These are phyloP conservation scores for Diplazon laetatorius DNA, from an alignment of 2,888 invertebrate genomes.

Conservation along the genomic window DNA sequence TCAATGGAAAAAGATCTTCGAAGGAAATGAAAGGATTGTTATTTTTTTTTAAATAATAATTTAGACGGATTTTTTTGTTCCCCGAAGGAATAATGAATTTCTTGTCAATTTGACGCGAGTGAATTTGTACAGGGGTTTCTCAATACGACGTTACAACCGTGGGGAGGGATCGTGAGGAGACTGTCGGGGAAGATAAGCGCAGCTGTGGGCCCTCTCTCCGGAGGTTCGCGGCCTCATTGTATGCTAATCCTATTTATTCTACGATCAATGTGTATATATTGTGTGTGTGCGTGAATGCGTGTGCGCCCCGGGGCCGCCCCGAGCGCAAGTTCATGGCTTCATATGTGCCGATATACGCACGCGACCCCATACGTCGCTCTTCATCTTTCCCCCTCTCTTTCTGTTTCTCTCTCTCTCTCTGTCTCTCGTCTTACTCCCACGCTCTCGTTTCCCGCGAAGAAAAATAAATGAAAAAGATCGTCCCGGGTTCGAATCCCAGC, in stretches of 20 bases:
- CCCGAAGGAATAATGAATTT: neutral
- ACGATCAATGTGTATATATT: constrained; percentile 42
- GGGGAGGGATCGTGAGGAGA: constrained; percentile 32
- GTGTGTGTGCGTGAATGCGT: constrained; percentile 49
- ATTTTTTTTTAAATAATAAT: too few relatives aligned
- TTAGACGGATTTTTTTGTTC: too few relatives aligned
- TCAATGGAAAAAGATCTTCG: too few relatives aligned
- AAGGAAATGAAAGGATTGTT: too few relatives aligned
- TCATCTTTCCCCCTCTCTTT: neutral
- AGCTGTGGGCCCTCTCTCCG: constrained; percentile 58
- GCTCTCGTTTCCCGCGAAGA: constrained; percentile 52
- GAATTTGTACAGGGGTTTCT: neutral
- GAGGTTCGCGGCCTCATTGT: constrained; percentile 62
- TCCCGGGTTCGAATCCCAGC: too few relatives aligned
- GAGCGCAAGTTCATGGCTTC: constrained; percentile 63
- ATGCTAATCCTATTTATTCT: constrained; percentile 63
- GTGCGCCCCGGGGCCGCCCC: constrained; percentile 1
- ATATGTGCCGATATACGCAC: constrained; percentile 13
- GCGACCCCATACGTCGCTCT: too few relatives aligned
- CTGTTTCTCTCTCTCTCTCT: neutral
- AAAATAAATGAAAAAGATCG: too few relatives aligned
- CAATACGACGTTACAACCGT: constrained; percentile 14
- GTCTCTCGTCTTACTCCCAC: too few relatives aligned
- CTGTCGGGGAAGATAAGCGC: constrained; percentile 50
- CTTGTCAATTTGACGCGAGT: constrained; percentile 23